Base-by-base conservation (phyloP, 2,888 invertebrate genomes). In the Tinea semifulvella region DNA sequence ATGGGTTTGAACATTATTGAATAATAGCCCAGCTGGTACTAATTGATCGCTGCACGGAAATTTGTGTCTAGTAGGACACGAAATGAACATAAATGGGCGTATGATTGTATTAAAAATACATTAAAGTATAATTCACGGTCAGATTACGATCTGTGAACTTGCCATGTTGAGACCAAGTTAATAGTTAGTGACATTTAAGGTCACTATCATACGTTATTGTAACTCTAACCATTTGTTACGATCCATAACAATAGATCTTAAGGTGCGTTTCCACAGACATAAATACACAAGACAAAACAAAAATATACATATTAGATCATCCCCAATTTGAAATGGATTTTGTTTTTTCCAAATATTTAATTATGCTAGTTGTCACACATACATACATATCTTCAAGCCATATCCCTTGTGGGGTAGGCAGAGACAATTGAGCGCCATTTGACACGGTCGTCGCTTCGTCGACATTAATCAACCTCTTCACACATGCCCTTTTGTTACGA, bases 41-140 rank as follows among this genome's bases (percentile, higher is more conserved):
- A 40, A 40, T 40, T 40, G 40, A 40, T 16, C 17, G 40, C n/a
- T 20, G 22, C 40, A 22, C 22, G 22, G 40, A 40, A 22, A 40
- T 22, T 36, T 17, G 11, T 36, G 36, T 18, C 36, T 2, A 36
- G 3, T 40, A 22, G 22, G 8, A 17, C 40, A 22, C 22, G 40
- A 40, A 40, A 22, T 22, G 20, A 18, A 22, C 22, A 22, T 40
- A 36, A 40, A 20, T 7, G 14, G 13, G 40, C 40, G 22, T 40
- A 18, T 40, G 11, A 40, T 40, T 40, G 13, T 22, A 40, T 40
- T 40, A 22, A 40, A 40, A 40, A 40, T 13, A 40, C 40, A 22
- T 40, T 40, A 22, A 22, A 22, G 22, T 22, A 14, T 22, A 22
- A 40, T 40, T 40, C 40, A 40, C 40, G 40, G 40, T 40, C 40